Evolutionary conservation across 2,888 invertebrate species (phyloP), one percentile per base, ranked within the genome.

Genomic region (Graphium colonna): DNA sequence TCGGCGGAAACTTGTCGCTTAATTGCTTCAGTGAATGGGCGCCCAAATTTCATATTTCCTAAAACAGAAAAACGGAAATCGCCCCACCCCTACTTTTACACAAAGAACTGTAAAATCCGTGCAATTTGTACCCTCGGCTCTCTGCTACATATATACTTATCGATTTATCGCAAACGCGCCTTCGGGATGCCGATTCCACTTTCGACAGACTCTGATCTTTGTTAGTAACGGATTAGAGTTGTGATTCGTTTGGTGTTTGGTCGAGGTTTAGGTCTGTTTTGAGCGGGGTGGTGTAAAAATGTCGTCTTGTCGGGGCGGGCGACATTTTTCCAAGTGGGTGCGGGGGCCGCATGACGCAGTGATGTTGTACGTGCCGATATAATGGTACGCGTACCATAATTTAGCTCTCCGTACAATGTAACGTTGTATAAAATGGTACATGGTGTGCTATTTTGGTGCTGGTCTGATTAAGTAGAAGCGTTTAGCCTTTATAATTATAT

Each of bases 131-230:
- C 85, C 82, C 82, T 80, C 77, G 67, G 75, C 79, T 73, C 72
- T 73, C 73, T 67, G 68, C 69, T 69, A 73, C 71, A 74, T 85
- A 82, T 77, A 77, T 85, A 84, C 80, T 81, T 87, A 89, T 89
- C 82, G 88, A 88, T 88, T 85, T 83, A 86, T 84, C 68, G 81
- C 84, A 77, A 83, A 85, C 82, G 70, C 75, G 76, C 77, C 82
- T 84, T 83, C 76, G 75, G 79, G 84, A 84, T 82, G 76, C 75
- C 75, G 79, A 72, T 56, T 55, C 31, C 28, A 38, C 3, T 8
- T 13, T 18, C 28, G 16, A 28, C 4, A 9, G n/a, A n/a, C 4
- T 33, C 33, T 33, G 33, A 33, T 9, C 33, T 9, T 10, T 33
- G 8, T 3, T 5, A 9, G 9, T 2, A 33, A 9, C 3, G 33